Evolutionary conservation across 1,140 invertebrate genomes (phyloP).

Genomic region (Microplitis demolitor): DNA sequence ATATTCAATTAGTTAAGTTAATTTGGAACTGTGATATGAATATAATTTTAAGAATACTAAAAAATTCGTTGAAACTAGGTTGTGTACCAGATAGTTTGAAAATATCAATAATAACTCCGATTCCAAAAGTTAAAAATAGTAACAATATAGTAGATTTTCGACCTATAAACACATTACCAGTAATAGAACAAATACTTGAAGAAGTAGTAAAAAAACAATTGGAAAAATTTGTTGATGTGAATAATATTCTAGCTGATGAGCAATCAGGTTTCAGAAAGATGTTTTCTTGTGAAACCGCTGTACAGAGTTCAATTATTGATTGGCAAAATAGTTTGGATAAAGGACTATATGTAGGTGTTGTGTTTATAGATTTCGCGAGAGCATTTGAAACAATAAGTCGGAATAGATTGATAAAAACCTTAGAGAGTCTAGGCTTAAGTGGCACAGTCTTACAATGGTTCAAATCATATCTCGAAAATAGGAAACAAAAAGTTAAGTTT

Average conservation of each 20-base stretch:
- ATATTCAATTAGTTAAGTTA: neutral
- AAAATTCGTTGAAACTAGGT: conserved; percentile 14
- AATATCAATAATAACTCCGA: conserved; percentile 28
- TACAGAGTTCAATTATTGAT: conserved; percentile 3
- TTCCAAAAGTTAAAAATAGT: conserved; percentile 30
- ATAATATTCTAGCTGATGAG: conserved; percentile 16
- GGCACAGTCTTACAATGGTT: conserved; percentile 13
- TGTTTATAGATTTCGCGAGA: conserved; percentile 26
- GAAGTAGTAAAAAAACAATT: conserved; percentile 28
- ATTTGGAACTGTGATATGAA: neutral
- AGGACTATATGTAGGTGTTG: neutral
- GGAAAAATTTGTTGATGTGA: conserved; percentile 10
- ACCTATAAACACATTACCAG: conserved; percentile 30
- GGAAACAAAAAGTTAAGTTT: neutral
- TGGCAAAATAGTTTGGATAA: conserved; percentile 12
- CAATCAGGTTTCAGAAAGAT: conserved; percentile 25
- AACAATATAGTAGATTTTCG: conserved; percentile 28
- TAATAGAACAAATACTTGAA: conserved; percentile 33
- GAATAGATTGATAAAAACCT: conserved; percentile 17
- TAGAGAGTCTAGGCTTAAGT: conserved; percentile 3
- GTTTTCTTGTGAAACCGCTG: conserved; percentile 16
- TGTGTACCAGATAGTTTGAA: conserved; percentile 26
- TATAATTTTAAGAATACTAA: conserved; percentile 13
- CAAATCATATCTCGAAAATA: conserved; percentile 10
- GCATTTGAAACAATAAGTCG: conserved; percentile 31